These are phyloP conservation scores for Leptinotarsa rubiginosa DNA, from an alignment of 2,888 invertebrate genomes.

Conservation along the genomic window DNA sequence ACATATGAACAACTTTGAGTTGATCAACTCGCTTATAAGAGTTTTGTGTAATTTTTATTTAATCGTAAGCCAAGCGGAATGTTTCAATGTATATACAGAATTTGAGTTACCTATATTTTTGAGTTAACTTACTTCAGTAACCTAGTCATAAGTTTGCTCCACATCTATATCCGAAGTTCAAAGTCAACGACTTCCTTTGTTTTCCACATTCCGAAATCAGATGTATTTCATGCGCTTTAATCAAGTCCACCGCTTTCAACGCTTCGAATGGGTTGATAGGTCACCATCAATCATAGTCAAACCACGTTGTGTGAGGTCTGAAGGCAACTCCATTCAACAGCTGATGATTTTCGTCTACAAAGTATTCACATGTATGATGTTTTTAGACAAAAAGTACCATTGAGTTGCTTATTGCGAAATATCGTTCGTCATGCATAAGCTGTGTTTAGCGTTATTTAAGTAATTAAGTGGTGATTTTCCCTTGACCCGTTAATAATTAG, in stretches of 20 bases:
- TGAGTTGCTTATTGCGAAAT: not conserved
- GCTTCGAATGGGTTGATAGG: not conserved
- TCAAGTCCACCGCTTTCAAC: not conserved
- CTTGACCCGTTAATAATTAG: not conserved
- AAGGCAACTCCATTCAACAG: not conserved
- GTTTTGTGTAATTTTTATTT: no score
- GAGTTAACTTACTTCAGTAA: no score
- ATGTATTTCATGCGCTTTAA: not conserved
- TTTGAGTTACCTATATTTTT: no score
- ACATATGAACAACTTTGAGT: no score
- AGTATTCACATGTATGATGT: not conserved
- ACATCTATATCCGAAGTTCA: no score
- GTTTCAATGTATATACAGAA: no score
- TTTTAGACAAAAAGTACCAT: not conserved
- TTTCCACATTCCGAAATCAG: no score
- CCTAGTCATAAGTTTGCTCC: no score
- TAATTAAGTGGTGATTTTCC: constrained; percentile 9
- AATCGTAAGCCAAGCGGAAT: no score
- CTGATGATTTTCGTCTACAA: not conserved
- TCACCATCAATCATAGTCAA: not conserved
- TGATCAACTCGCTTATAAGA: no score
- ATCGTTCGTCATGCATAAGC: constrained; percentile 5
- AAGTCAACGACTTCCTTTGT: no score
- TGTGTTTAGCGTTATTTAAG: not conserved
- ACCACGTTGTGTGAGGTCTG: not conserved